Conservation (phyloP, 1,140 invertebrate species). For the Tenebrio molitor region DNA sequence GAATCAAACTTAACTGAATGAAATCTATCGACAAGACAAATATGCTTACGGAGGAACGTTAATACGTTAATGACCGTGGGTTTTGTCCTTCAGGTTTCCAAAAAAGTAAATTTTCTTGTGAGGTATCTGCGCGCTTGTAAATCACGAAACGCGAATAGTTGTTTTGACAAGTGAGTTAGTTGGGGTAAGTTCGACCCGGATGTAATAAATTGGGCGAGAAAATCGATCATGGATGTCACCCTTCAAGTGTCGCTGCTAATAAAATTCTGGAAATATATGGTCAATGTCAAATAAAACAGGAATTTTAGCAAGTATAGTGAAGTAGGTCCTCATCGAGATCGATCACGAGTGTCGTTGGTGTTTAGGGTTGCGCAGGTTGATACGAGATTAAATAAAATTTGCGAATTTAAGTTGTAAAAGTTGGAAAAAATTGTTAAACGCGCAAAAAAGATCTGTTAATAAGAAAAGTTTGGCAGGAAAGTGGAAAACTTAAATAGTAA, state of each 20-base stretch:
- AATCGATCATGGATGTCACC: slow-evolving; percentile 41
- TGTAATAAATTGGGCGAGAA: slow-evolving; percentile 32
- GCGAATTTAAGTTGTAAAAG: slow-evolving; percentile 24
- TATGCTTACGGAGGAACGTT: no score
- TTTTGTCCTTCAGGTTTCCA: no score
- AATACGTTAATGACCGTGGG: no score
- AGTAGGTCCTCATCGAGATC: slow-evolving; percentile 13
- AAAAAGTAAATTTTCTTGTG: no score
- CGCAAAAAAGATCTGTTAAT: slow-evolving; percentile 32
- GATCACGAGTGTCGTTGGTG: not conserved
- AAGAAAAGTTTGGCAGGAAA: slow-evolving; percentile 33
- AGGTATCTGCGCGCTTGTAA: no score
- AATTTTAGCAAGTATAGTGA: slow-evolving; percentile 9
- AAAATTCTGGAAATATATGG: slow-evolving; percentile 34
- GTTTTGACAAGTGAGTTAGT: slow-evolving; percentile 14
- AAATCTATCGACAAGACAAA: slow-evolving; percentile 8
- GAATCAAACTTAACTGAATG: not conserved
- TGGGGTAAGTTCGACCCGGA: not conserved
- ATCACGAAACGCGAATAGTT: slow-evolving; percentile 3
- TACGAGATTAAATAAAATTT: slow-evolving; percentile 31
- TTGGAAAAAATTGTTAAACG: slow-evolving; percentile 14
- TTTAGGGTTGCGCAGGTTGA: slow-evolving; percentile 38
- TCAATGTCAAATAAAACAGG: slow-evolving; percentile 3
- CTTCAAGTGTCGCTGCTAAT: slow-evolving; percentile 29
- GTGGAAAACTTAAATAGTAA: slow-evolving; percentile 38